Evolutionary conservation across 2,797 vertebrate genomes (phyloP).

Genomic region (Hapalemur alaotrensis): DNA sequence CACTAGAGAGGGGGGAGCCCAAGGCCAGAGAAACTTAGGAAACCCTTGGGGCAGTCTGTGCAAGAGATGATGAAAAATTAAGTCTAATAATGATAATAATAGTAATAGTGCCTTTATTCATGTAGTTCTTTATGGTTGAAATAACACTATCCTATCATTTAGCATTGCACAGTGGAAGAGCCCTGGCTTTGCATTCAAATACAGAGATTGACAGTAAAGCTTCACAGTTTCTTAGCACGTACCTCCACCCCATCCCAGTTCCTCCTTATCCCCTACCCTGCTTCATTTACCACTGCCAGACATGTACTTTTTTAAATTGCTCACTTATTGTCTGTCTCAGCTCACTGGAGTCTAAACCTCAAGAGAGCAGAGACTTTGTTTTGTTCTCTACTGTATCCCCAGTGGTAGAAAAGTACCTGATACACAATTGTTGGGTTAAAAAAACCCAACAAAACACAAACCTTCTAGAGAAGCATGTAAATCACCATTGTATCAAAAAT

Average conservation of each 20-base stretch:
- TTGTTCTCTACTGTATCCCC: background rate
- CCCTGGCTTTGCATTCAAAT: background rate
- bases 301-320: background rate
- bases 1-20: background rate
- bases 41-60: background rate
- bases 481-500: background rate
- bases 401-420: background rate
- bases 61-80: background rate
- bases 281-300: background rate
- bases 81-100: background rate
- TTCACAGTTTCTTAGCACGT: background rate
- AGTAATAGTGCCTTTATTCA: background rate
- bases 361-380: background rate
- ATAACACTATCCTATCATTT: accelerated
- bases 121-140: background rate
- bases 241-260: background rate
- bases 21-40: background rate
- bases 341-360: background rate
- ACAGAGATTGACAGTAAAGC: too few species aligned
- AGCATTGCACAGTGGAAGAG: background rate
- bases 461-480: background rate
- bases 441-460: background rate
- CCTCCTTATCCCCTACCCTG: background rate
- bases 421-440: background rate
- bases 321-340: background rate